Evolutionary conservation across 2,888 invertebrate species (phyloP).

Genomic region (Dendrolimus pini): DNA sequence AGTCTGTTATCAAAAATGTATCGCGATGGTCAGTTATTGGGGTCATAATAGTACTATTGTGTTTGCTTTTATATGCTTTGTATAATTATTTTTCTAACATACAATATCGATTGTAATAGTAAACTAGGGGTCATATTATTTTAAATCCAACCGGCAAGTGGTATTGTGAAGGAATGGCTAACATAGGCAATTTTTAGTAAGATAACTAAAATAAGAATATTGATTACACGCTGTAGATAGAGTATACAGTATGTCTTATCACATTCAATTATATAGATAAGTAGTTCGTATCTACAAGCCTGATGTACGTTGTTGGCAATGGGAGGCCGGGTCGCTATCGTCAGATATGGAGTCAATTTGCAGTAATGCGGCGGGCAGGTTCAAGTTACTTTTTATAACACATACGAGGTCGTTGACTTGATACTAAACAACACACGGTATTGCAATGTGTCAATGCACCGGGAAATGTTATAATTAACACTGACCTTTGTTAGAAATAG

Average conservation of each 20-base stretch:
- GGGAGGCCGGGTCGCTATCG: slow-evolving; percentile 23
- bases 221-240: slow-evolving; percentile 12
- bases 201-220: no score
- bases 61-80: no score
- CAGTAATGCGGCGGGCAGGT: slow-evolving; percentile 55
- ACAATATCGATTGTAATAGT: no score
- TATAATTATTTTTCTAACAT: no score
- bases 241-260: slow-evolving; percentile 14
- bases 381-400: slow-evolving; percentile 61
- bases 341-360: slow-evolving; percentile 67
- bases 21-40: no score
- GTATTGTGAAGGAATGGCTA: no score
- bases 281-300: not conserved
- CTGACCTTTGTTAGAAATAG: slow-evolving; percentile 26
- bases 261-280: slow-evolving; percentile 7
- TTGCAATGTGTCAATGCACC: slow-evolving; percentile 45
- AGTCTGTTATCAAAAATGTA: no score
- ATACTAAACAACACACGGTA: slow-evolving; percentile 47
- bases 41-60: no score
- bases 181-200: no score
- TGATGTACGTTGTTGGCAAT: slow-evolving; percentile 16
- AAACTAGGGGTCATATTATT: no score
- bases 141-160: no score
- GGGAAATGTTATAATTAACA: slow-evolving; percentile 24
- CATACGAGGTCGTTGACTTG: slow-evolving; percentile 50